These are phyloP conservation scores for Platalea minor DNA, from an alignment of 2,797 vertebrate species.

Conservation along the genomic window DNA sequence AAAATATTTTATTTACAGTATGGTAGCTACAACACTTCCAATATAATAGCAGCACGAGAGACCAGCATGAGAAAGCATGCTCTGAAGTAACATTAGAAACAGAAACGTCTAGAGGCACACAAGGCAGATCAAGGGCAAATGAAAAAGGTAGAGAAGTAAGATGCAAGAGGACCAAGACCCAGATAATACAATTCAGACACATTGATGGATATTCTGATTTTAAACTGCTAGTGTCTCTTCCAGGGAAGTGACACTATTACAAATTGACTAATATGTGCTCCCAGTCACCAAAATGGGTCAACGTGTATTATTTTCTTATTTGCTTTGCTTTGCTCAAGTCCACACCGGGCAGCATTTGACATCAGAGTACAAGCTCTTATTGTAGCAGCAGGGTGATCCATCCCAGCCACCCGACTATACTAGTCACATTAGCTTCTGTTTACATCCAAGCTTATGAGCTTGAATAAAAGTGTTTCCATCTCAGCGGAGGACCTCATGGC, in stretches of 20 bases:
- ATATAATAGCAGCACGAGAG: background rate
- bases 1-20: background rate
- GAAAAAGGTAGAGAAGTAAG: background rate
- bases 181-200: background rate
- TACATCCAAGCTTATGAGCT: background rate
- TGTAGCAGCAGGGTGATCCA: background rate
- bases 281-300: background rate
- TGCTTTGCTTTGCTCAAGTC: background rate
- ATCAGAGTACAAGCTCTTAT: background rate
- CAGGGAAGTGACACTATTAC: background rate
- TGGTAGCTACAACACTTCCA: background rate
- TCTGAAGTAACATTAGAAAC: background rate
- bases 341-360: background rate
- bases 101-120: background rate
- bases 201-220: background rate
- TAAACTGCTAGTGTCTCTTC: background rate
- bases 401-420: background rate
- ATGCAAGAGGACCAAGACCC: background rate
- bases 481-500: background rate
- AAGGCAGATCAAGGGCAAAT: background rate
- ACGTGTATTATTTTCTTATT: background rate
- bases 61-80: background rate
- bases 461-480: background rate
- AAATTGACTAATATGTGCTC: background rate
- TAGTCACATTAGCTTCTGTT: background rate